A percentile compares a stretch with the other conserved stretches of the same genome.
Conservation (phyloP, 2,797 vertebrate species). For the Macropus fuliginosus region DNA sequence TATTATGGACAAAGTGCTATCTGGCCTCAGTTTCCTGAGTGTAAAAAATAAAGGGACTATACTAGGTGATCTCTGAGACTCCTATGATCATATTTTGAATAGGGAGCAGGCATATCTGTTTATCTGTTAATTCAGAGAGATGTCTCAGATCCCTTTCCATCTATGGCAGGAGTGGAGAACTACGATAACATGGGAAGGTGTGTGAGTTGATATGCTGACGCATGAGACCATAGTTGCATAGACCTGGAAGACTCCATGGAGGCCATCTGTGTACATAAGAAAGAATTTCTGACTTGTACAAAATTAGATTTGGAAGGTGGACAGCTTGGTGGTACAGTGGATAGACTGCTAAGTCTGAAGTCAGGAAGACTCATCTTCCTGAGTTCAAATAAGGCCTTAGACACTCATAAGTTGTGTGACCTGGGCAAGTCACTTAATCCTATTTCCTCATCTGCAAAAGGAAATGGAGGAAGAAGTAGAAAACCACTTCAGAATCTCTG, state of each 20-base stretch:
- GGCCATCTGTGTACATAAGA: neutral
- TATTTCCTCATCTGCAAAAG: too few relatives aligned
- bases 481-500: too few relatives aligned
- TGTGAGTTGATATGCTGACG: neutral
- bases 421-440: too few relatives aligned
- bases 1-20: neutral
- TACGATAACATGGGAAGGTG: neutral
- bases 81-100: neutral
- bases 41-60: neutral
- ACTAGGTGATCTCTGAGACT: neutral
- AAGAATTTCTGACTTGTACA: neutral
- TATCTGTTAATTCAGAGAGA: neutral
- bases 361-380: neutral
- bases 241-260: neutral
- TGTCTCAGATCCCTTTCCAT: neutral
- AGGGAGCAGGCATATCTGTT: neutral
- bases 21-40: neutral
- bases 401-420: neutral
- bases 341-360: neutral
- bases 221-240: neutral
- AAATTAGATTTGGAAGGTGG: neutral
- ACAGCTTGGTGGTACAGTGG: neutral
- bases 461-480: too few relatives aligned
- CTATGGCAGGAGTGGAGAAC: neutral
- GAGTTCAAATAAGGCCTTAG: neutral